These are phyloP conservation scores for Sebastes umbrosus DNA, from an alignment of 2,797 vertebrate genomes.

Conservation along the genomic window DNA sequence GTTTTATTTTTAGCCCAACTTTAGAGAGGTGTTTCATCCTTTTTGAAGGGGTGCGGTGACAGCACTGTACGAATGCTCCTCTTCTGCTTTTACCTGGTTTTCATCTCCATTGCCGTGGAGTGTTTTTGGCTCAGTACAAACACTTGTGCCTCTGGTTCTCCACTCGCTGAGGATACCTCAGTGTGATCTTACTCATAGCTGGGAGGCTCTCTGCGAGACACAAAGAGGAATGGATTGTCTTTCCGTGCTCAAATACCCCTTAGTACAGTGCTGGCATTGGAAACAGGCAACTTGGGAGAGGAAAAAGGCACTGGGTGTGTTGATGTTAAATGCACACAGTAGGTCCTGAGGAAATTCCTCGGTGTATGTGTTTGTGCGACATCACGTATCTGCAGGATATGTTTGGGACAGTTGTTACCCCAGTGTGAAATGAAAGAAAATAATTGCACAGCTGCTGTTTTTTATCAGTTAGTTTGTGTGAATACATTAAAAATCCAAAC, in stretches of 20 bases:
- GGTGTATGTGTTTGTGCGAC: background rate
- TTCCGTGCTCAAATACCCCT: conserved; percentile 50
- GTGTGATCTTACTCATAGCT: conserved; percentile 55
- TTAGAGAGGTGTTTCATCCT: conserved; percentile 39
- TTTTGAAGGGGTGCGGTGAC: conserved; percentile 46
- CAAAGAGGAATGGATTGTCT: conserved; percentile 39
- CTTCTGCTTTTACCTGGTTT: conserved; percentile 36
- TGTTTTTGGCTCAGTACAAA: conserved; percentile 53
- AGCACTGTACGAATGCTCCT: conserved; percentile 9
- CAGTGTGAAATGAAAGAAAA: background rate
- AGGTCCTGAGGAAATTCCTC: conserved; percentile 26
- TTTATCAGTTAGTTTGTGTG: background rate
- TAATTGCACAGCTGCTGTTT: conserved; percentile 11
- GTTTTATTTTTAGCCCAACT: conserved; percentile 37
- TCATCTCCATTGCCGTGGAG: conserved; percentile 31
- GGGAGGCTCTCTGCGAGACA: conserved; percentile 47
- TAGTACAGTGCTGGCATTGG: conserved; percentile 14
- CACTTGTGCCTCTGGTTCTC: conserved; percentile 44
- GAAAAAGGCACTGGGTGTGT: conserved; percentile 6
- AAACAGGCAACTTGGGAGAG: conserved; percentile 16
- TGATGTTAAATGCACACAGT: conserved; percentile 29
- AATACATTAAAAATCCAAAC: background rate
- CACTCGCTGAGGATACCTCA: conserved; percentile 19
- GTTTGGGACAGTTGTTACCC: background rate
- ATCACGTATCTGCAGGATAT: conserved; percentile 2